Evolutionary conservation across 2,113 vertebrate genomes (phyloP).

Genomic region (Donacobius atricapilla): DNA sequence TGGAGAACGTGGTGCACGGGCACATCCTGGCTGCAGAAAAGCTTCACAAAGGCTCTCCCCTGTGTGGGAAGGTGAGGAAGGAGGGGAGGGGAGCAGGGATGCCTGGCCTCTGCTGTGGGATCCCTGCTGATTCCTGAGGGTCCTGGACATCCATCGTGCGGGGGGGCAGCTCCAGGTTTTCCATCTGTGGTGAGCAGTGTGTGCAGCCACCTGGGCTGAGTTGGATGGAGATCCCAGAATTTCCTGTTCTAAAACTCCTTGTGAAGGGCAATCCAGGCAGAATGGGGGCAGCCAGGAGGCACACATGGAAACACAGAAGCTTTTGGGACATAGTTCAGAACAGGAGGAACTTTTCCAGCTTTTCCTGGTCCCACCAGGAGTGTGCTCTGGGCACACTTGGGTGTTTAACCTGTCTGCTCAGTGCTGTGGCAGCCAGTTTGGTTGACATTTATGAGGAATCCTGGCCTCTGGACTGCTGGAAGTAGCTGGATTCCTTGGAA

Average conservation of each 20-base stretch:
- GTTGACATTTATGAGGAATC: background rate
- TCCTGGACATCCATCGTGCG: background rate
- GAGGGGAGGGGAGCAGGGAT: background rate
- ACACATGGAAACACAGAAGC: background rate
- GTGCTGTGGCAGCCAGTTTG: background rate
- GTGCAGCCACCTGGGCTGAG: background rate
- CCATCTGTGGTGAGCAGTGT: background rate
- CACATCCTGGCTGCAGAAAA: constrained; percentile 91
- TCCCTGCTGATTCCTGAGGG: background rate
- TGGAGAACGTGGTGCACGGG: constrained; percentile 96
- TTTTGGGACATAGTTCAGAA: background rate
- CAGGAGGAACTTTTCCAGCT: background rate
- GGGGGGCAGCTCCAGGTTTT: background rate
- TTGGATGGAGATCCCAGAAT: background rate
- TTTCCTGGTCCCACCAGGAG: accelerated
- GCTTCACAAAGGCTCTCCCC: constrained; percentile 74
- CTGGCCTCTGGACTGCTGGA: background rate
- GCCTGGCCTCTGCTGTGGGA: background rate
- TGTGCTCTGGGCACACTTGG: accelerated
- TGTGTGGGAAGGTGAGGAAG: constrained; percentile 86
- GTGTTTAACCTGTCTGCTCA: background rate
- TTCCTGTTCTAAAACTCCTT: background rate
- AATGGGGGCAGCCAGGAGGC: background rate
- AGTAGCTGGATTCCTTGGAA: background rate
- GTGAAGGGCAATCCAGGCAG: background rate